Evolutionary conservation across 2,113 vertebrate species (phyloP), one percentile per base, ranked within the genome.

Genomic region (Petromus typicus): DNA sequence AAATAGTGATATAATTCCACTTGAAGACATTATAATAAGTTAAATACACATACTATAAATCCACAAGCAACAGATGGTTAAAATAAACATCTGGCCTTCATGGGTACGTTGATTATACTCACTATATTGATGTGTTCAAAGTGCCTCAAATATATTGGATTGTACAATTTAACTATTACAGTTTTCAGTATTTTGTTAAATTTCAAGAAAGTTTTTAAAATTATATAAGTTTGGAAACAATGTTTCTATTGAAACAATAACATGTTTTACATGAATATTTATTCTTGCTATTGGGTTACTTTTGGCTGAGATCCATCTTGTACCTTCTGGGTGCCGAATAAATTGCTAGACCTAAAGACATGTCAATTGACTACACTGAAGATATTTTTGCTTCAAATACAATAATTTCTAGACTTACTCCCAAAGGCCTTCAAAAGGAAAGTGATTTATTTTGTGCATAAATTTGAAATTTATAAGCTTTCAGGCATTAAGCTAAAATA

Each of bases 401-500:
- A 30, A 88, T 12, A 76, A 78, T 69, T 94, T 66, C 11, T 92
- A 11, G 3, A 76, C 14, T 63, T 85, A 75, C 34, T 95, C 10
- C 0, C 57, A 76, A 92, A 81, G 17, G 2, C 16, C 10, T 92
- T 90, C 86, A 45, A 61, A 92, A 92, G 51, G 12, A 90, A 89
- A 45, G 7, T 67, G 48, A 82, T 30, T 93, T 37, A 85, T 59
- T 13, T 59, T 82, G 7, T 81, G 7, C 40, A 37, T 91, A 25
- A 94, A 69, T 76, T 61, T 61, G 10, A 32, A 89, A 93, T 67
- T 83, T 92, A 89, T 8, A 71, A 87, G 57, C 18, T 81, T 14
- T 84, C 51, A 71, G n/a, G 14, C 17, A 73, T 79, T 93, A 89
- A 89, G 45, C 6, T 79, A 67, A 86, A 94, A 73, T 32, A 85